Base-by-base conservation (phyloP, 1,140 invertebrate species). In the Drosophila quadrilineata region DNA sequence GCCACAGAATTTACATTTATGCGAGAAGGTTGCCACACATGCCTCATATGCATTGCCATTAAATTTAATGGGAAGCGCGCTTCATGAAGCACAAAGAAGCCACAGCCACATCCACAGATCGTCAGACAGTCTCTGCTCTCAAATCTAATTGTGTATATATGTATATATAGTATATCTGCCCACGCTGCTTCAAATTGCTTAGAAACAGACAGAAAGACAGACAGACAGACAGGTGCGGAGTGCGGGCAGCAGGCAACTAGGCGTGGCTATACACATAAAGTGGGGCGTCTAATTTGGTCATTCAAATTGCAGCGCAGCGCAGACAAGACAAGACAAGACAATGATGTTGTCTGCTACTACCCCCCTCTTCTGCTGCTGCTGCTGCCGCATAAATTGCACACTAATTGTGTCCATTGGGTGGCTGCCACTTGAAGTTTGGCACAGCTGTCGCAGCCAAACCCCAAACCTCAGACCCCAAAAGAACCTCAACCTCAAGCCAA, bases 371-470 rank as follows among this genome's bases (percentile, higher is more conserved):
- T 49, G 31, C 40, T 28, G 40, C 46, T 49, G 71, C 65, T 54
- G 71, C 56, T 62, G 41, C 46, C 68, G 70, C 79, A 84, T 84
- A 84, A 84, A 84, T 77, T 84, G 73, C 77, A 77, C 79, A 84
- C 77, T 84, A 84, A 84, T 84, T 84, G 77, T 66, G 77, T 77
- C 74, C 73, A 77, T 85, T 85, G 41, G 46, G 10, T 49, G 57
- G 62, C 46, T 71, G 46, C 54, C 54, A 59, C 63, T 68, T 35
- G 50, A 50, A 35, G 58, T 40, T 63, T 28, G 16, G 43, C 62
- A 31, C 59, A 52, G 54, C 36, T 52, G 53, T 29, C 29, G 41
- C 41, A 45, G 60, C 26, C 24, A 53, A 31, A 43, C 33, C 28
- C 52, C 62, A 57, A n/a, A n/a, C n/a, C 29, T 26, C 24, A 10